Evolutionary conservation across 2,888 invertebrate genomes (phyloP).

Genomic region (Pristionchus entomophagus): DNA sequence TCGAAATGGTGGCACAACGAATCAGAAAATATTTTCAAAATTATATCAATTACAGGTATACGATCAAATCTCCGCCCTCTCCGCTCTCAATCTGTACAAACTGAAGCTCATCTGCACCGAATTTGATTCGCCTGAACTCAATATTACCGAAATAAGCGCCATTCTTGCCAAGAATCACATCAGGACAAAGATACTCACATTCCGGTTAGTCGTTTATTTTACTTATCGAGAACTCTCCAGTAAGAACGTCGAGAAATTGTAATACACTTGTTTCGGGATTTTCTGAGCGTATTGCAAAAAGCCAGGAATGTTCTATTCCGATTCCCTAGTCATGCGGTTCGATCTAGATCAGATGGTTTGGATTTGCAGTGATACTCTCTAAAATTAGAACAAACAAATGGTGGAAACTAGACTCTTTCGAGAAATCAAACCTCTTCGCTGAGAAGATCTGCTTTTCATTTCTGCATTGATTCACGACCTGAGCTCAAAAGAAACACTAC

Average conservation of each 20-base stretch:
- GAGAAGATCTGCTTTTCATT: too few species aligned
- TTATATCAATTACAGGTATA: not conserved
- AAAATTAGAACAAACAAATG: not conserved
- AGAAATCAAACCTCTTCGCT: not conserved
- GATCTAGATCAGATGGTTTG: not conserved
- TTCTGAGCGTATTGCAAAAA: not conserved
- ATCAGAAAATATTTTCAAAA: not conserved
- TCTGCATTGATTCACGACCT: too few species aligned
- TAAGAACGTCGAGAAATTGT: not conserved
- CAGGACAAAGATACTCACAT: constrained; percentile 19
- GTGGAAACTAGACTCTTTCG: not conserved
- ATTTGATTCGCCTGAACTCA: constrained; percentile 8
- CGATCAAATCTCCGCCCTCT: constrained; percentile 1
- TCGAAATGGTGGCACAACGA: too few species aligned
- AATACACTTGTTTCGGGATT: not conserved
- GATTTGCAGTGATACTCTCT: not conserved
- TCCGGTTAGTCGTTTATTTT: constrained; percentile 1
- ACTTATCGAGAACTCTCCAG: not conserved
- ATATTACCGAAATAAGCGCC: not conserved
- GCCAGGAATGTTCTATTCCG: not conserved
- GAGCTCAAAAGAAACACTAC: too few species aligned
- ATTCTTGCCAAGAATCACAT: not conserved
- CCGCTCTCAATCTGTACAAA: constrained; percentile 5
- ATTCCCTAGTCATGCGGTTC: not conserved
- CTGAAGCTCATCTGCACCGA: constrained; percentile 42